Evolutionary conservation across 2,797 vertebrate species (phyloP).

Genomic region (Babyrousa celebensis): DNA sequence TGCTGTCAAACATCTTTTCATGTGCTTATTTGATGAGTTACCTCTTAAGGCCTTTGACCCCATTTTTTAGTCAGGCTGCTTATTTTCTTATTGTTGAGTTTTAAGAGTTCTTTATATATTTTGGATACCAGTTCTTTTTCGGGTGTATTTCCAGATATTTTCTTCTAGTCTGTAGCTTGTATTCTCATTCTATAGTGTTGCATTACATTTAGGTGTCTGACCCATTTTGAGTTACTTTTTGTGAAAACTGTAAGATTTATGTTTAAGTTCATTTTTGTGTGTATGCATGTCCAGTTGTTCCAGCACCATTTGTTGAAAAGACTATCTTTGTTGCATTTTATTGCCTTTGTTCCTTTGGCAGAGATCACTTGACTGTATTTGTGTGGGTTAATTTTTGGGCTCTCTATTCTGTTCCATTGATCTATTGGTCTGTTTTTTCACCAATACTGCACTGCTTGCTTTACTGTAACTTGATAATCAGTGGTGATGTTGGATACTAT

Average conservation of each 20-base stretch:
- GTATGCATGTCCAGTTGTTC: not conserved
- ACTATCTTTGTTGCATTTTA: not conserved
- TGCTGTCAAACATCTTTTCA: not conserved
- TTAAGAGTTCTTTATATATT: not conserved
- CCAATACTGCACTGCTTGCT: not conserved
- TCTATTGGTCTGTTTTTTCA: not conserved
- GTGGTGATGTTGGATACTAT: not conserved
- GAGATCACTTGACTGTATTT: not conserved
- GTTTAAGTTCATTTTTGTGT: not conserved
- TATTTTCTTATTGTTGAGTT: constrained; percentile 32
- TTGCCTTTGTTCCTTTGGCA: not conserved
- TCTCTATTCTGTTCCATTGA: not conserved
- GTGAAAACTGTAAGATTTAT: not conserved
- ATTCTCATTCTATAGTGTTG: not conserved
- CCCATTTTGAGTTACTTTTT: not conserved
- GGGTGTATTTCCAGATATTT: not conserved
- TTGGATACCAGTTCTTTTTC: constrained; percentile 5
- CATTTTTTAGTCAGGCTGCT: not conserved
- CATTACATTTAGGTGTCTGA: not conserved
- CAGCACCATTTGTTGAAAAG: not conserved
- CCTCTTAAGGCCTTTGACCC: not conserved
- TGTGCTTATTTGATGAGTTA: not conserved
- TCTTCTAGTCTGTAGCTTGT: not conserved
- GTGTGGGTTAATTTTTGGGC: not conserved
- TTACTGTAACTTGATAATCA: not conserved